A percentile compares a stretch with the other conserved stretches of the same genome.
Conservation (phyloP, 2,888 invertebrate species). For the Camponotus fellah region DNA sequence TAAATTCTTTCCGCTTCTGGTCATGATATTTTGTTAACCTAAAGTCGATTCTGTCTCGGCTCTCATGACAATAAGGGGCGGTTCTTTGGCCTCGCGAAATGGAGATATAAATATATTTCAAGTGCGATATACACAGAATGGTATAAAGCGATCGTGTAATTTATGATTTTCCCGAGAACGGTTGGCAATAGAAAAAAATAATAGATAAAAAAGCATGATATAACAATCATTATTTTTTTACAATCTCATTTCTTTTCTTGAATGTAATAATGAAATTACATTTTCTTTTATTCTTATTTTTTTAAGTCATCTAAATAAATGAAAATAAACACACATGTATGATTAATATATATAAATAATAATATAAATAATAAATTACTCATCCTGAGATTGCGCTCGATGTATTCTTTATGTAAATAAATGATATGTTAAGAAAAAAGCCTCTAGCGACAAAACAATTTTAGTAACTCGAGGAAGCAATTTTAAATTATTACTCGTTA, state of each 20-base stretch:
- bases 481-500: constrained; percentile 1
- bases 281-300: neutral
- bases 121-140: neutral
- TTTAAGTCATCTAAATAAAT: too few species aligned
- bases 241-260: neutral
- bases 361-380: neutral
- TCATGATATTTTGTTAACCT: constrained; percentile 77
- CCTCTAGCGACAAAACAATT: neutral
- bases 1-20: constrained; percentile 77
- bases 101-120: constrained; percentile 46
- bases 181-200: neutral
- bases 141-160: neutral
- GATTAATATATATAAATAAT: neutral
- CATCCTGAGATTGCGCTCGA: neutral
- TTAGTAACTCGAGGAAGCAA: neutral
- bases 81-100: constrained; percentile 14
- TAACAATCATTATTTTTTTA: neutral
- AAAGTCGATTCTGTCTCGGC: constrained; percentile 61
- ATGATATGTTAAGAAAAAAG: neutral
- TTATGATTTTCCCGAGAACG: neutral
- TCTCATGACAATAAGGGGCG: constrained; percentile 54
- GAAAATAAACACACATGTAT: neutral
- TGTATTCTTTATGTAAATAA: neutral
- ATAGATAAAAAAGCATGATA: neutral
- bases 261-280: too few species aligned